Conservation (phyloP, 2,797 vertebrate species). For the Etheostoma nigrum region DNA sequence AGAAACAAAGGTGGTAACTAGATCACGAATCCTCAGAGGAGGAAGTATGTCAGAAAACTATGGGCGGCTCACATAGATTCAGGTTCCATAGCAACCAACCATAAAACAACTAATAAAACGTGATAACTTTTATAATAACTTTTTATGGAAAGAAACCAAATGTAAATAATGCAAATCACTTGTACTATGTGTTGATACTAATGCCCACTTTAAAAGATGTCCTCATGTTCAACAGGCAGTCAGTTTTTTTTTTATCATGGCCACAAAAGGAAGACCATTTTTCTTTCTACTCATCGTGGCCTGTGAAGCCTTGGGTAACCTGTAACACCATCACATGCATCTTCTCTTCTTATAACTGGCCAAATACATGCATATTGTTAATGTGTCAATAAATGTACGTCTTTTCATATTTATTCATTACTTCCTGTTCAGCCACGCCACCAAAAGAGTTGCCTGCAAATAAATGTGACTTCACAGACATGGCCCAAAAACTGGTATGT, state of each 20-base stretch:
- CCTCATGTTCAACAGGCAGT: conserved; percentile 1
- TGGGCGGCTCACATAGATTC: conserved; percentile 59
- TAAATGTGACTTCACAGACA: conserved; percentile 32
- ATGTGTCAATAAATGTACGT: background rate
- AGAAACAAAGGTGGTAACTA: conserved; percentile 58
- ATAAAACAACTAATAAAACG: background rate
- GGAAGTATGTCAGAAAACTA: conserved; percentile 41
- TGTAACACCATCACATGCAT: background rate
- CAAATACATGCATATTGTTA: background rate
- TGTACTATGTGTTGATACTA: background rate
- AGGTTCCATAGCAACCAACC: conserved; percentile 54
- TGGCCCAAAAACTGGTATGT: conserved; percentile 75
- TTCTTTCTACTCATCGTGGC: conserved; percentile 60
- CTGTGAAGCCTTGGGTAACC: conserved; percentile 66
- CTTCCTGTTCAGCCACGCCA: conserved; percentile 22
- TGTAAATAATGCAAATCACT: background rate
- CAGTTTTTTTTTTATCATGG: conserved; percentile 57
- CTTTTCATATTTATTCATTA: background rate
- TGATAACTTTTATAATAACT: too few species aligned
- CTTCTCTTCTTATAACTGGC: background rate
- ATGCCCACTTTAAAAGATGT: conserved; percentile 2
- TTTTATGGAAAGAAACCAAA: background rate
- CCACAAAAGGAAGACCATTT: conserved; percentile 41
- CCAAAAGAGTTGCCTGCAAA: background rate
- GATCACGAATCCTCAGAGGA: conserved; percentile 64